phyloP scores from a whole-genome alignment of 35 echinoderm and acorn worm genomes.

The Strongylocentrotus purpuratus region DNA sequence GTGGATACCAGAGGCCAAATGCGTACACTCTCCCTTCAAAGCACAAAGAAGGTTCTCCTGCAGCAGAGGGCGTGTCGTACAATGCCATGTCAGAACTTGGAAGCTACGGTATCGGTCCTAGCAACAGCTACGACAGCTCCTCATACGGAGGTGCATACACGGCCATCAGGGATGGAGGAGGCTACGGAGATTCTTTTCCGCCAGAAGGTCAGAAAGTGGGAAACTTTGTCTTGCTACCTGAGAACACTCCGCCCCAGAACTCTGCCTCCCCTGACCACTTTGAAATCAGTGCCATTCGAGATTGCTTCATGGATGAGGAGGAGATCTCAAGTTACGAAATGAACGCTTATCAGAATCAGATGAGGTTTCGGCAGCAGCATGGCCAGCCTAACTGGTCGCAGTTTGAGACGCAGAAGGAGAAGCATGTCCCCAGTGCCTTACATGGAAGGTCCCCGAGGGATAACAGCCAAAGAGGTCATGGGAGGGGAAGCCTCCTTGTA shows the following conservation, averaged over 20 bases:
- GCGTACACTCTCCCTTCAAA: slow-evolving; percentile 6
- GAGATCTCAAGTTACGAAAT: neutral
- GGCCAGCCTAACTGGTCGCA: neutral
- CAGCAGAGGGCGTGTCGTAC: slow-evolving; percentile 44
- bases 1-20: neutral
- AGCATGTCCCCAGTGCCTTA: neutral
- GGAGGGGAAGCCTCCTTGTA: neutral
- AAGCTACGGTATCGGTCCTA: slow-evolving; percentile 20
- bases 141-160: slow-evolving; percentile 21
- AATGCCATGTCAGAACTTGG: slow-evolving; percentile 48
- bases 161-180: neutral
- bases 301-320: neutral
- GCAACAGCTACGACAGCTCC: neutral
- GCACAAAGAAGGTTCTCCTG: slow-evolving; percentile 29
- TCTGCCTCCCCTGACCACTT: neutral
- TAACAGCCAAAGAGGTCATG: neutral
- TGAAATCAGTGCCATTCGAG: neutral
- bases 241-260: neutral
- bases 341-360: neutral
- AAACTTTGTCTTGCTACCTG: neutral
- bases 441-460: neutral
- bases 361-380: neutral
- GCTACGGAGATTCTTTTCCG: neutral
- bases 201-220: neutral
- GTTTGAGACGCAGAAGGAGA: neutral